These are phyloP conservation scores for Cordylochernes scorpioides DNA, from an alignment of 2,888 invertebrate genomes.

Conservation along the genomic window DNA sequence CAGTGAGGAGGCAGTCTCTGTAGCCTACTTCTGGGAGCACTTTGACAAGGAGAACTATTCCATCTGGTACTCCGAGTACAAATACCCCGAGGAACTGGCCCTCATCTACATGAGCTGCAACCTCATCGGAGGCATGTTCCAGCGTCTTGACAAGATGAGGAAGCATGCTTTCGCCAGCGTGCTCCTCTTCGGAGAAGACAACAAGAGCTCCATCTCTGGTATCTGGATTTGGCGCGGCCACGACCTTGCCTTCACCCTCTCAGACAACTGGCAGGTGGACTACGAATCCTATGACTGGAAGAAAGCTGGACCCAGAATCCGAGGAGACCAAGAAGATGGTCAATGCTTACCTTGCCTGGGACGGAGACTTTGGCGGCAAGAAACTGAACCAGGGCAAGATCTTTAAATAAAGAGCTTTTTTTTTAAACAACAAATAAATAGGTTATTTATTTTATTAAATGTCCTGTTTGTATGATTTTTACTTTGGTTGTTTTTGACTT, in stretches of 20 bases:
- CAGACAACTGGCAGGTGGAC: slow-evolving; percentile 82
- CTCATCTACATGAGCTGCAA: slow-evolving; percentile 96
- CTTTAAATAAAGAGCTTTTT: slow-evolving; percentile 89
- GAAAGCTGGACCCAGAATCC: slow-evolving; percentile 51
- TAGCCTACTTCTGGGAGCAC: slow-evolving; percentile 94
- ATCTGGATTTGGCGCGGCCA: slow-evolving; percentile 96
- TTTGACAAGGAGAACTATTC: slow-evolving; percentile 87
- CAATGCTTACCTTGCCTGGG: slow-evolving; percentile 67
- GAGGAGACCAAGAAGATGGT: slow-evolving; percentile 62
- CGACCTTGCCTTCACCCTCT: slow-evolving; percentile 63
- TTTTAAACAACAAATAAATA: too few relatives aligned
- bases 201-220: slow-evolving; percentile 74
- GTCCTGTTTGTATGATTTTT: too few relatives aligned
- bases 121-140: slow-evolving; percentile 86
- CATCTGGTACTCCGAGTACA: slow-evolving; percentile 91
- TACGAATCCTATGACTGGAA: slow-evolving; percentile 88
- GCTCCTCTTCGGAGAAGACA: slow-evolving; percentile 71
- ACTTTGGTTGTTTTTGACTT: too few relatives aligned
- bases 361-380: slow-evolving; percentile 64
- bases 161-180: slow-evolving; percentile 84
- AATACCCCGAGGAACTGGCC: slow-evolving; percentile 67
- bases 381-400: slow-evolving; percentile 96
- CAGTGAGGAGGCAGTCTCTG: slow-evolving; percentile 66
- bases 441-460: too few relatives aligned
- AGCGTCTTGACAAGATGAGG: slow-evolving; percentile 88